These are phyloP conservation scores for Agriopis aurantiaria DNA, from an alignment of 2,888 invertebrate species.

Conservation along the genomic window DNA sequence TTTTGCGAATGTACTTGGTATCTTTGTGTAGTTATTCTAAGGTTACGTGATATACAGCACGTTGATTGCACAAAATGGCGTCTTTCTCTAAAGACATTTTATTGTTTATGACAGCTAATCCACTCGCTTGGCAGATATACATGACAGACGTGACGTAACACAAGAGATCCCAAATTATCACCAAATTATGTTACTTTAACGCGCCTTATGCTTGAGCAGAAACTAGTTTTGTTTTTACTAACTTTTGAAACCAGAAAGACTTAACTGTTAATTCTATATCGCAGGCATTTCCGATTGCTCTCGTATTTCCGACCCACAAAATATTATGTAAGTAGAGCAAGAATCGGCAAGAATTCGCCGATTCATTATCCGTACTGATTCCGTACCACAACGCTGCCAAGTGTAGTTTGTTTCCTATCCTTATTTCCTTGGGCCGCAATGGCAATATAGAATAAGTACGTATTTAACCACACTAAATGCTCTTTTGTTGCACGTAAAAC, in stretches of 20 bases:
- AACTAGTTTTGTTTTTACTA: not conserved
- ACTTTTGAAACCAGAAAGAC: not conserved
- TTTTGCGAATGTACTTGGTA: too few relatives aligned
- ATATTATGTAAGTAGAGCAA: constrained; percentile 71
- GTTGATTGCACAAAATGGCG: too few relatives aligned
- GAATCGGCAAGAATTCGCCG: constrained; percentile 69
- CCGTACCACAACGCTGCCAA: constrained; percentile 44
- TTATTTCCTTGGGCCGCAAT: constrained; percentile 34
- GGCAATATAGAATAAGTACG: constrained; percentile 32
- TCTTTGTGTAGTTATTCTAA: too few relatives aligned
- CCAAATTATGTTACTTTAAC: too few relatives aligned
- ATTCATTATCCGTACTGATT: constrained; percentile 73
- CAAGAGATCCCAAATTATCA: too few relatives aligned
- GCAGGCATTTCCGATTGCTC: constrained; percentile 20
- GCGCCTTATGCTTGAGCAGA: not conserved
- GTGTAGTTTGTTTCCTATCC: constrained; percentile 42
- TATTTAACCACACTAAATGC: constrained; percentile 38
- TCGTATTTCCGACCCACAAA: constrained; percentile 42
- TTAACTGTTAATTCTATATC: not conserved
- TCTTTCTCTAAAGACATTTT: too few relatives aligned
- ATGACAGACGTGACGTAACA: too few relatives aligned
- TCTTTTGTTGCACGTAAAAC: constrained; percentile 37
- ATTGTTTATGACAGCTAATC: too few relatives aligned
- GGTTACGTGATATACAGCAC: too few relatives aligned
- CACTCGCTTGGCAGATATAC: too few relatives aligned